Percentiles rank a stretch among this genome's conserved stretches.
Conservation (phyloP, 53 echinoderm and acorn worm species). For the Pentamera pediparva region DNA sequence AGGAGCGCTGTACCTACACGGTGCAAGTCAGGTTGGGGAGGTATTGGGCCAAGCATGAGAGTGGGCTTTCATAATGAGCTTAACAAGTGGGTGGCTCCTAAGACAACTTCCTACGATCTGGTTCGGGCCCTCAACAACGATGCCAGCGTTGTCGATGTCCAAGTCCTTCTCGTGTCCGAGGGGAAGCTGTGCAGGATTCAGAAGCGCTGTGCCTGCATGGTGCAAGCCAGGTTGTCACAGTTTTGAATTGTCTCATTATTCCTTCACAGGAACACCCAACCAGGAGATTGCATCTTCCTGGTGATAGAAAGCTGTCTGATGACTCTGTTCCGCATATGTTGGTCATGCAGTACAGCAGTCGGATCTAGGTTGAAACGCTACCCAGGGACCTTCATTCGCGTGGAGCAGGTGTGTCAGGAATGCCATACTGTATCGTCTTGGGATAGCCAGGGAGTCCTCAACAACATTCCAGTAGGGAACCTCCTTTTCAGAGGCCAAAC, state of each 20-base stretch:
- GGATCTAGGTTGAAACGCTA: neutral
- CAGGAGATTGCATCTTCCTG: neutral
- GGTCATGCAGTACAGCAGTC: neutral
- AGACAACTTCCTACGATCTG: neutral
- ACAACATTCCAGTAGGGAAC: conserved; percentile 32
- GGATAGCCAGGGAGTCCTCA: neutral
- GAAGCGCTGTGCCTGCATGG: neutral
- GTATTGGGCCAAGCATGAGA: neutral
- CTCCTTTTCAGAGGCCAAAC: conserved; percentile 43
- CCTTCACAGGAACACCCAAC: neutral
- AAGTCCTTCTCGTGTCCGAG: conserved; percentile 3
- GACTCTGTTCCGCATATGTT: neutral
- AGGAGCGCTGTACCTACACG: neutral
- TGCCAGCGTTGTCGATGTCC: neutral
- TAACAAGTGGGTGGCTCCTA: neutral
- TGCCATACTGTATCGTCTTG: neutral
- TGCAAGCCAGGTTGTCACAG: neutral
- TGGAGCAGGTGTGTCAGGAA: neutral
- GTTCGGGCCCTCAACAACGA: neutral
- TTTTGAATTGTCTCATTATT: neutral
- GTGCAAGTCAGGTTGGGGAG: neutral
- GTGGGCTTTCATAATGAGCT: neutral
- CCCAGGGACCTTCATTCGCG: neutral
- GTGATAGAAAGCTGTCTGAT: conserved; percentile 9
- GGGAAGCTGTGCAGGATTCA: neutral